A percentile compares a stretch with the other conserved stretches of the same genome.
phyloP scores from a whole-genome alignment of 2,888 invertebrate genomes.

The Sesia apiformis region DNA sequence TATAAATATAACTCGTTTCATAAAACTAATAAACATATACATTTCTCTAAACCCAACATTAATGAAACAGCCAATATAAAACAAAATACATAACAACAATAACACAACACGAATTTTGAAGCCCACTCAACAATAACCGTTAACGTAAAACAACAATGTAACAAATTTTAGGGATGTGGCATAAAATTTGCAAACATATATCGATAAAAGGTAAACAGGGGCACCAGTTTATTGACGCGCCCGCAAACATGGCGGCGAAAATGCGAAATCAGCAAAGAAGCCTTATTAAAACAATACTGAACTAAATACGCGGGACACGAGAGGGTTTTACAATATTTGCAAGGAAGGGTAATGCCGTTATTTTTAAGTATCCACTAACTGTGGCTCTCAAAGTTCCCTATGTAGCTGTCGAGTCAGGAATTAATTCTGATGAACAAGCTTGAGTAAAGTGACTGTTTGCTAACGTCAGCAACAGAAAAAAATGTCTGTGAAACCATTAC shows the following conservation, averaged over 20 bases:
- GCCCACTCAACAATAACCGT: slow-evolving; percentile 36
- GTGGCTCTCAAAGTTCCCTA: slow-evolving; percentile 46
- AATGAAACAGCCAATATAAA: background rate
- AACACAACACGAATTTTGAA: slow-evolving; percentile 31
- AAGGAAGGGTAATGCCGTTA: slow-evolving; percentile 59
- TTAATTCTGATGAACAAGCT: no score
- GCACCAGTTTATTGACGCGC: slow-evolving; percentile 30
- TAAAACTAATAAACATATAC: no score
- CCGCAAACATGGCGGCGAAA: slow-evolving; percentile 20
- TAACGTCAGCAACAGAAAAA: no score
- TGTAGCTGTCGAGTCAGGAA: background rate
- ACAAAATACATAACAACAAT: background rate
- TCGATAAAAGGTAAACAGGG: slow-evolving; percentile 50
- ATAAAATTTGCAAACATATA: slow-evolving; percentile 40
- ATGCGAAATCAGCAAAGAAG: slow-evolving; percentile 47
- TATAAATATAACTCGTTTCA: no score
- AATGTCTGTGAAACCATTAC: no score
- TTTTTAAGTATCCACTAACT: slow-evolving; percentile 66
- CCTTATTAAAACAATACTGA: slow-evolving; percentile 47
- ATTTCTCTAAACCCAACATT: background rate
- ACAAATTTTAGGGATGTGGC: slow-evolving; percentile 43
- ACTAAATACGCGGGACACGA: slow-evolving; percentile 13
- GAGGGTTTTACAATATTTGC: slow-evolving; percentile 69
- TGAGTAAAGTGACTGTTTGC: no score
- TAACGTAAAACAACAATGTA: slow-evolving; percentile 35